phyloP scores from a whole-genome alignment of 2,797 vertebrate species.

The Rhyacichthys aspro region DNA sequence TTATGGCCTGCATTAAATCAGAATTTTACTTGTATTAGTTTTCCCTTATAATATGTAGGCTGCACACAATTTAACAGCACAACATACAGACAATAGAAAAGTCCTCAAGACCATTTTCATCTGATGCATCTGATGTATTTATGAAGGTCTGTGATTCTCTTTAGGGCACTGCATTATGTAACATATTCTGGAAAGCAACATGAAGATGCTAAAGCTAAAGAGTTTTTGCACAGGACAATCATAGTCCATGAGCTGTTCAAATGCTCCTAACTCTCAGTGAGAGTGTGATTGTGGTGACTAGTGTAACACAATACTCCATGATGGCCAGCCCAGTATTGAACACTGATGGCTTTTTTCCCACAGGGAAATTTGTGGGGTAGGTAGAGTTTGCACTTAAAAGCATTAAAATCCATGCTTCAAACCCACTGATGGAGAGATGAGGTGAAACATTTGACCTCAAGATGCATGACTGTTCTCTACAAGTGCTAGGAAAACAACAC shows the following conservation, averaged over 20 bases:
- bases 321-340: slow-evolving; percentile 46
- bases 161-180: not conserved
- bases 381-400: slow-evolving; percentile 61
- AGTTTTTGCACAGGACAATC: slow-evolving; percentile 13
- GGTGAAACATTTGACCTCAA: slow-evolving; percentile 26
- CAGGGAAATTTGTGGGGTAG: slow-evolving; percentile 46
- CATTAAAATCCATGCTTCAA: slow-evolving; percentile 54
- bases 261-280: slow-evolving; percentile 36
- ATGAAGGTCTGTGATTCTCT: not conserved
- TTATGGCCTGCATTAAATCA: too few relatives aligned
- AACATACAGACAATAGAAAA: too few relatives aligned
- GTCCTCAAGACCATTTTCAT: too few relatives aligned
- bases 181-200: not conserved
- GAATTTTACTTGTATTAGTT: not conserved
- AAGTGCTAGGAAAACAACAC: slow-evolving; percentile 14
- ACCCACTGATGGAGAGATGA: slow-evolving; percentile 50
- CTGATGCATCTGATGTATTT: slow-evolving; percentile 2
- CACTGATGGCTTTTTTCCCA: slow-evolving; percentile 62
- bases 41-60: too few relatives aligned
- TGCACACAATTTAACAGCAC: too few relatives aligned
- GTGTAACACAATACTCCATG: slow-evolving; percentile 64
- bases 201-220: slow-evolving; percentile 5
- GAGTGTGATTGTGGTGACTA: slow-evolving; percentile 59
- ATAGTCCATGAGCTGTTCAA: slow-evolving; percentile 35
- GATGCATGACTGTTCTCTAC: slow-evolving; percentile 8